Conservation (phyloP, 1,140 invertebrate genomes). For the Argopecten irradians region DNA sequence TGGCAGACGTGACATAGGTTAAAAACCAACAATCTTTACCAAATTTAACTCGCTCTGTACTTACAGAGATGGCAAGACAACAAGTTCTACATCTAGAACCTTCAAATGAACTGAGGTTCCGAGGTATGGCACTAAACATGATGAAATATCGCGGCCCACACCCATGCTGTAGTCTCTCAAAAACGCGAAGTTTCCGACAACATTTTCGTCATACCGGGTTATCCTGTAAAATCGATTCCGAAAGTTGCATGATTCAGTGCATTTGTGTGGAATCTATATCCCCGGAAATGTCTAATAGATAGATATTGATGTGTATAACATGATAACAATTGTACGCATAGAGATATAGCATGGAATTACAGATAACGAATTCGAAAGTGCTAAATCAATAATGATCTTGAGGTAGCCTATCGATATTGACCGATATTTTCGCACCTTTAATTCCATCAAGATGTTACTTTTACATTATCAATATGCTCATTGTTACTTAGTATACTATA, state of each 20-base stretch:
- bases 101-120: constrained; percentile 16
- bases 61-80: constrained; percentile 15
- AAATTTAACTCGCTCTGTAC: not conserved
- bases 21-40: not conserved
- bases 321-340: not conserved
- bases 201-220: constrained; percentile 1
- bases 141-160: not conserved
- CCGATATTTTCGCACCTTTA: not conserved
- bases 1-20: constrained; percentile 20
- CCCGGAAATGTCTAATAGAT: not conserved
- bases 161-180: not conserved
- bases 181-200: constrained; percentile 1
- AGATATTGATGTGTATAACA: not conserved
- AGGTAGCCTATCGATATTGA: not conserved
- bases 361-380: not conserved
- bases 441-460: not conserved
- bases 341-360: not conserved
- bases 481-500: no score
- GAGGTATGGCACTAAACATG: not conserved
- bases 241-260: not conserved
- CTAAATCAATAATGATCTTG: not conserved
- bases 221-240: constrained; percentile 21
- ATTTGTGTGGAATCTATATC: not conserved
- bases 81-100: constrained; percentile 15
- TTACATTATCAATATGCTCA: no score